phyloP scores from a whole-genome alignment of 2,113 vertebrate genomes.

The Thamnaconus septentrionalis region DNA sequence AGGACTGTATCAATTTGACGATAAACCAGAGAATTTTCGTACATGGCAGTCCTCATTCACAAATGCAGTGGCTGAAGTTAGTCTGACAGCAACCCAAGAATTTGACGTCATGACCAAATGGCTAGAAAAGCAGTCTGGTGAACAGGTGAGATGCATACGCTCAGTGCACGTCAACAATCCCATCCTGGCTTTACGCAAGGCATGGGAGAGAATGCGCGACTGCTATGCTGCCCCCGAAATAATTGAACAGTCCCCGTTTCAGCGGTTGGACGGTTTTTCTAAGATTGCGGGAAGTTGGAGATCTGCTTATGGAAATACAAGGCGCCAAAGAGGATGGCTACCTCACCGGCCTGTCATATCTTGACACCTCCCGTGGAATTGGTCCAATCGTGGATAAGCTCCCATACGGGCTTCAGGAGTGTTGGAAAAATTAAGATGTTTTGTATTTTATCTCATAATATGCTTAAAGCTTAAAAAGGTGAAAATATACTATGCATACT shows the following conservation, averaged over 20 bases:
- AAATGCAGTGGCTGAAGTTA: neutral
- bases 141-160: neutral
- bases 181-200: neutral
- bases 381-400: conserved; percentile 21
- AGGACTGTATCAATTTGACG: neutral
- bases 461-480: too few relatives aligned
- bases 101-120: conserved; percentile 2
- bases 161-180: neutral
- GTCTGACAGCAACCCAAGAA: neutral
- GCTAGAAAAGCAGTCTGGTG: neutral
- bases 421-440: too few relatives aligned
- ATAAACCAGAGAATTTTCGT: neutral
- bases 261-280: conserved; percentile 22
- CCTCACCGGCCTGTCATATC: conserved; percentile 6
- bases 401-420: conserved; percentile 11
- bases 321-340: conserved; percentile 31
- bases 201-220: neutral
- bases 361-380: neutral
- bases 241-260: conserved; percentile 3
- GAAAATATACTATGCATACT: too few relatives aligned
- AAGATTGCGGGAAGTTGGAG: conserved; percentile 16
- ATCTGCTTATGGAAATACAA: conserved; percentile 39
- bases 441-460: too few relatives aligned
- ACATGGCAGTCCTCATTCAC: conserved; percentile 6
- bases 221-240: conserved; percentile 6